These are phyloP conservation scores for Microhierax caerulescens DNA, from an alignment of 2,797 vertebrate species.

Conservation along the genomic window DNA sequence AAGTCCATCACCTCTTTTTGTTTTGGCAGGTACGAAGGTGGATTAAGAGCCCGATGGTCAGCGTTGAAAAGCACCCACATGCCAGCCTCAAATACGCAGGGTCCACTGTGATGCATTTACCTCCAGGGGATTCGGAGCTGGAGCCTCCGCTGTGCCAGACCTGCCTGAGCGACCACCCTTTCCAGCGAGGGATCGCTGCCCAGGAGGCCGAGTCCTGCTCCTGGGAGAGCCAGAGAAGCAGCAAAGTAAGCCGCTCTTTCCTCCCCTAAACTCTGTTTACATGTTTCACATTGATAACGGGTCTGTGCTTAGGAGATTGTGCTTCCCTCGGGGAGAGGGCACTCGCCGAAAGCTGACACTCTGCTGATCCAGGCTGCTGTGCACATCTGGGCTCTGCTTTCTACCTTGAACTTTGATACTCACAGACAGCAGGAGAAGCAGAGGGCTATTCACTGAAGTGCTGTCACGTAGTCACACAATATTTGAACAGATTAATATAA, in stretches of 20 bases:
- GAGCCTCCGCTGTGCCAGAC: conserved; percentile 72
- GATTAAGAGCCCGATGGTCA: conserved; percentile 92
- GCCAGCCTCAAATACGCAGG: conserved; percentile 82
- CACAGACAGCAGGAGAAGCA: background rate
- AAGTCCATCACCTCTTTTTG: background rate
- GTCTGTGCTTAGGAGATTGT: background rate
- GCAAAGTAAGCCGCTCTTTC: conserved; percentile 70
- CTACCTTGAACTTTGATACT: background rate
- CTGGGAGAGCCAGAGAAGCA: conserved; percentile 72
- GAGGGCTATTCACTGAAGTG: background rate
- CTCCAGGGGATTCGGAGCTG: conserved; percentile 80
- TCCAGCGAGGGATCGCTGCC: conserved; percentile 56
- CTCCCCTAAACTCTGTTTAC: background rate
- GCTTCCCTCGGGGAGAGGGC: background rate
- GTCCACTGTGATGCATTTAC: conserved; percentile 75
- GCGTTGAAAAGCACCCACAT: conserved; percentile 85
- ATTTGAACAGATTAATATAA: background rate
- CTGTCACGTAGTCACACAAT: background rate
- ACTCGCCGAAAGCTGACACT: background rate
- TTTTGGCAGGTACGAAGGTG: conserved; percentile 88
- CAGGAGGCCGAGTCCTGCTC: conserved; percentile 70
- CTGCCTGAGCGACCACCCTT: conserved; percentile 71
- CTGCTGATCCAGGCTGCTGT: background rate
- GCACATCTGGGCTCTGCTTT: background rate
- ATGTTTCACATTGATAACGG: background rate